Conservation (phyloP, 1,140 invertebrate species). For the Chelonus insularis region DNA sequence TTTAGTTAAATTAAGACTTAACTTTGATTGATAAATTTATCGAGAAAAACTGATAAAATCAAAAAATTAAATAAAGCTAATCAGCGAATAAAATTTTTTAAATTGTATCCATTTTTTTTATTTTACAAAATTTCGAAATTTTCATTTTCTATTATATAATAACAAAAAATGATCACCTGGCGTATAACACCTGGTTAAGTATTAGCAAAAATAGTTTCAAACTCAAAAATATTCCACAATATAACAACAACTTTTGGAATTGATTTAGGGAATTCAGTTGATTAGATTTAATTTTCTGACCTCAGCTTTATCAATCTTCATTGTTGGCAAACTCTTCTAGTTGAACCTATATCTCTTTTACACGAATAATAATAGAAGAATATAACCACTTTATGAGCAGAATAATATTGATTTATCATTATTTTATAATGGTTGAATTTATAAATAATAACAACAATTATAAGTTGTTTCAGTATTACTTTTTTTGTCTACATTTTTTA, state of each 20-base stretch:
- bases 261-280: conserved; percentile 16
- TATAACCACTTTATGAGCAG: not conserved
- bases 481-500: too few species aligned
- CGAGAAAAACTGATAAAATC: too few species aligned
- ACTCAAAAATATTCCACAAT: not conserved
- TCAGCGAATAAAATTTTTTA: too few species aligned
- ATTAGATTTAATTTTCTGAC: conserved; percentile 16
- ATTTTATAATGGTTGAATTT: not conserved
- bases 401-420: conserved; percentile 4
- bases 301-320: conserved; percentile 15
- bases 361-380: conserved; percentile 19
- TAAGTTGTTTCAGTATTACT: too few species aligned
- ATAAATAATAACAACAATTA: conserved; percentile 4
- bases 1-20: too few species aligned
- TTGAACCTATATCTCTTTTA: not conserved
- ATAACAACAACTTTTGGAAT: not conserved
- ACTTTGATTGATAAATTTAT: too few species aligned
- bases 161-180: not conserved
- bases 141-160: not conserved
- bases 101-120: too few species aligned
- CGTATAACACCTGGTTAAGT: not conserved
- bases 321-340: conserved; percentile 7
- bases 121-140: not conserved
- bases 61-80: too few species aligned
- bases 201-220: not conserved